Percentiles rank a stretch among this genome's conserved stretches.
These are phyloP conservation scores for Mus caroli DNA, from an alignment of 2,797 vertebrate species.

Conservation along the genomic window DNA sequence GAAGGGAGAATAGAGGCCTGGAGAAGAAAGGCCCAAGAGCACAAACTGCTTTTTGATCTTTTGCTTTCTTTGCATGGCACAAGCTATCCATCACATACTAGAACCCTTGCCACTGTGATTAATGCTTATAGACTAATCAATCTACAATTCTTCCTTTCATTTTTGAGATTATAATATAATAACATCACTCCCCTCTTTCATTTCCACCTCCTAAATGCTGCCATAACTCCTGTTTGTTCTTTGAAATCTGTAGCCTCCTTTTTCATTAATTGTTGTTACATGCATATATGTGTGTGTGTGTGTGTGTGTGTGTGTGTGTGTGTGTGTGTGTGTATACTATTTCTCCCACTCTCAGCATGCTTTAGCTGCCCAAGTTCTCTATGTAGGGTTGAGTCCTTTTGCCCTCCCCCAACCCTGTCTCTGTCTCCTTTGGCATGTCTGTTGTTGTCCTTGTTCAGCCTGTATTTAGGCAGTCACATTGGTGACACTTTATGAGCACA, in stretches of 20 bases:
- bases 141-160: too few relatives aligned
- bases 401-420: background rate
- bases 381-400: background rate
- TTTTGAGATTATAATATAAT: background rate
- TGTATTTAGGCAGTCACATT: background rate
- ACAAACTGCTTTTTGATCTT: background rate
- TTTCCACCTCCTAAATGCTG: background rate
- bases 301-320: too few relatives aligned
- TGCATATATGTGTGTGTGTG: background rate
- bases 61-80: background rate
- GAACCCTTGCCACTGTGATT: background rate
- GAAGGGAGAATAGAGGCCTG: background rate
- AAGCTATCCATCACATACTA: accelerated
- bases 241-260: background rate
- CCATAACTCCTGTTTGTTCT: background rate
- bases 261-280: background rate
- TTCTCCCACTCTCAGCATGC: background rate
- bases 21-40: background rate
- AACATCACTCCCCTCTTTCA: background rate
- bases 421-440: too few relatives aligned
- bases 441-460: background rate
- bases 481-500: too few relatives aligned
- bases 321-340: too few relatives aligned
- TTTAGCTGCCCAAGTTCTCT: background rate
- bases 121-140: accelerated